Conservation (phyloP, 2,888 invertebrate genomes). For the Leptopilina syphax region DNA sequence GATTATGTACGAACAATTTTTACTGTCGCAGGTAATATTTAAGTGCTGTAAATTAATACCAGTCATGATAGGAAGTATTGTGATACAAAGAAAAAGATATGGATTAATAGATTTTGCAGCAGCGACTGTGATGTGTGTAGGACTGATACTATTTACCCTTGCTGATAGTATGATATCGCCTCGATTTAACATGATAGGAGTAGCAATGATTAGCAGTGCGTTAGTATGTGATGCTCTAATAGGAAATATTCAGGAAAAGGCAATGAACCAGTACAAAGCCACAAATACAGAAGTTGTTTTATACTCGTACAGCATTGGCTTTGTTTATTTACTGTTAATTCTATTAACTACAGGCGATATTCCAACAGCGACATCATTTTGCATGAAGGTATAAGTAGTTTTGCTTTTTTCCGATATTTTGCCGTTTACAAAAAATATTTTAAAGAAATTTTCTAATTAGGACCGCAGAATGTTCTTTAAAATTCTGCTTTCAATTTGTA, state of each 20-base stretch:
- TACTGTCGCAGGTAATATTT: constrained; percentile 85
- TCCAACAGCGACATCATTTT: constrained; percentile 86
- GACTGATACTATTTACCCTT: constrained; percentile 93
- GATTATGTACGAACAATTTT: neutral
- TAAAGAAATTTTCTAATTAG: too few relatives aligned
- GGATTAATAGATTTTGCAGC: constrained; percentile 90
- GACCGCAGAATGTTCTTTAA: too few relatives aligned
- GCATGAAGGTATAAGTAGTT: constrained; percentile 81
- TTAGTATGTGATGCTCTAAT: constrained; percentile 96
- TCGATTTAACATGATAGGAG: constrained; percentile 85
- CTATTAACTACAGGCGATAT: constrained; percentile 87
- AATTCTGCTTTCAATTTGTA: too few relatives aligned
- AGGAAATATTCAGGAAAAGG: constrained; percentile 97
- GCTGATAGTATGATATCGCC: constrained; percentile 87
- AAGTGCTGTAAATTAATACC: constrained; percentile 98
- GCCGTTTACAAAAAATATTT: too few relatives aligned
- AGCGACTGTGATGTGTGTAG: constrained; percentile 91
- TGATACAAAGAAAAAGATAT: constrained; percentile 94
- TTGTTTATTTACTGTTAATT: constrained; percentile 87
- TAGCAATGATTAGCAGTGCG: constrained; percentile 89
- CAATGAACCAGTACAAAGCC: constrained; percentile 90
- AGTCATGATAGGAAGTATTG: constrained; percentile 94
- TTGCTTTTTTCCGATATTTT: too few relatives aligned
- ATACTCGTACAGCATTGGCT: constrained; percentile 94
- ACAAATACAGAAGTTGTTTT: constrained; percentile 94